Conservation (phyloP, 2,797 vertebrate genomes). For the Pseudotriccus pelzelni region DNA sequence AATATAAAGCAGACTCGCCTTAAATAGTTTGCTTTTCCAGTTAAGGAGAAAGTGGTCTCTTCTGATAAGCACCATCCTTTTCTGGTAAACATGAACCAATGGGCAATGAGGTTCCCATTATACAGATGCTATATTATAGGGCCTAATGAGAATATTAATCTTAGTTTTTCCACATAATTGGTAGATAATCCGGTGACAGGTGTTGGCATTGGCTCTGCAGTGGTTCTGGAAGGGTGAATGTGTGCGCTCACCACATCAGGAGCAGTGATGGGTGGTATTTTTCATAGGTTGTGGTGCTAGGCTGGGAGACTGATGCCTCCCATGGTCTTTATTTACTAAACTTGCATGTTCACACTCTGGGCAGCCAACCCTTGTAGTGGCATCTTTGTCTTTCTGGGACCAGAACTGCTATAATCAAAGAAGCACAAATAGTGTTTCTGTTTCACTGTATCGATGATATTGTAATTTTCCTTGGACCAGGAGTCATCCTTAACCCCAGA, state of each 20-base stretch:
- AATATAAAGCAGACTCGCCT: not conserved
- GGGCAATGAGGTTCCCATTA: not conserved
- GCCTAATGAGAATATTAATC: constrained; percentile 21
- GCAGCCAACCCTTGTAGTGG: not conserved
- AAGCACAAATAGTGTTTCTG: not conserved
- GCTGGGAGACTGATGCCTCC: not conserved
- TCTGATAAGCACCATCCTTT: constrained; percentile 22
- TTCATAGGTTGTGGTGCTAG: not conserved
- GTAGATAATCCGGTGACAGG: not conserved
- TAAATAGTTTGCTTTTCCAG: constrained; percentile 24
- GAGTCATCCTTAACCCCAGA: not conserved
- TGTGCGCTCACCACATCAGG: not conserved
- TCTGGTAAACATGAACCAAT: not conserved
- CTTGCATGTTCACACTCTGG: not conserved
- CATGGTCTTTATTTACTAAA: not conserved
- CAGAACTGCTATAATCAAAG: not conserved
- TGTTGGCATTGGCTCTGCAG: not conserved
- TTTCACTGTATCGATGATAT: not conserved
- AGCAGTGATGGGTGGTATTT: constrained; percentile 3
- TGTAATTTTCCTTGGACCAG: not conserved
- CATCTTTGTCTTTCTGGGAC: not conserved
- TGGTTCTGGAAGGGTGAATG: not conserved
- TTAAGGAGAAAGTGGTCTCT: not conserved
- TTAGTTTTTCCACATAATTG: not conserved
- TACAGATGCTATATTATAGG: not conserved